These are phyloP conservation scores for Vesta saturnalis DNA, from an alignment of 2,888 invertebrate species.

Conservation along the genomic window DNA sequence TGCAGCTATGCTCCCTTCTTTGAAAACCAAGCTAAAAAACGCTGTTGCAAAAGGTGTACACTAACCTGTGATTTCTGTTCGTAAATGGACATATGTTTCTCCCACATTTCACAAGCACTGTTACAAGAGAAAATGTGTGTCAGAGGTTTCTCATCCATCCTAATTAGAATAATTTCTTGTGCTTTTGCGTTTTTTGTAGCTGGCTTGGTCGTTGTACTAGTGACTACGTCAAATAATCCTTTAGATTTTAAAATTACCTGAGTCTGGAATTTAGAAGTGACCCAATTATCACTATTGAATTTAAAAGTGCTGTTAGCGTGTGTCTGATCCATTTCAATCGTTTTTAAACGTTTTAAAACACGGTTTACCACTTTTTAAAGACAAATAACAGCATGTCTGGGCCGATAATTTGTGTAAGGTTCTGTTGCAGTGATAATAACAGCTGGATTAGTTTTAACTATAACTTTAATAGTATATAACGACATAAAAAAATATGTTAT, in stretches of 20 bases:
- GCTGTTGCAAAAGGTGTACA: slow-evolving; percentile 36
- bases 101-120: slow-evolving; percentile 8
- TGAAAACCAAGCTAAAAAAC: slow-evolving; percentile 32
- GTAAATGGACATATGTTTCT: too few species aligned
- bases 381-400: background rate
- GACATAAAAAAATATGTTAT: too few species aligned
- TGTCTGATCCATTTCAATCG: background rate
- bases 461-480: too few species aligned
- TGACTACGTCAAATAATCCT: background rate
- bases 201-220: background rate
- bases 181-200: background rate
- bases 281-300: background rate
- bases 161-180: background rate
- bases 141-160: slow-evolving; percentile 19
- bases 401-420: background rate
- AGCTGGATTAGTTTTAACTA: too few species aligned
- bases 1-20: slow-evolving; percentile 3
- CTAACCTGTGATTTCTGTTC: slow-evolving; percentile 41
- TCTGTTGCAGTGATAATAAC: too few species aligned
- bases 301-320: too few species aligned
- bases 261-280: background rate
- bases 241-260: background rate
- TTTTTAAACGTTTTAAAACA: background rate
- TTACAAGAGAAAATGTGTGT: slow-evolving; percentile 39
- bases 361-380: background rate